Evolutionary conservation across 2,113 vertebrate species (phyloP), one percentile per base, ranked within the genome.

Genomic region (Paraplagusia blochii): DNA sequence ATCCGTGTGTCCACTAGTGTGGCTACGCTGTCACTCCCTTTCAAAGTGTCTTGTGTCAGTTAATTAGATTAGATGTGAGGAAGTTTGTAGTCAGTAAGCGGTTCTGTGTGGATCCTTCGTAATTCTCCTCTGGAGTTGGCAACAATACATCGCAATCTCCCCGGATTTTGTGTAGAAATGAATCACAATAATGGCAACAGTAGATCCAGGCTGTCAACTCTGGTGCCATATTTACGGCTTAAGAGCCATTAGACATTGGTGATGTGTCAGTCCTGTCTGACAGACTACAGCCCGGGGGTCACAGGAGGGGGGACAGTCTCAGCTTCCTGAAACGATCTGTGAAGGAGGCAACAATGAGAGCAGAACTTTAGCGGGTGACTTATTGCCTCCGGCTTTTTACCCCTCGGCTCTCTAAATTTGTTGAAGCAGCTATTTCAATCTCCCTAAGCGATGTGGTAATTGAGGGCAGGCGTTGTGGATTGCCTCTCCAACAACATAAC

Each of bases 211-310:
- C 76, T 76, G 84, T 83, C 81, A 79, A 67, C 66, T 81, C 71
- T 5, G 33, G 33, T 63, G 74, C 74, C 60, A 62, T 85, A 82
- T 86, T 89, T 85, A 86, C 74, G 67, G 77, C 77, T 79, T 76
- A 69, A 68, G 65, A 74, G 68, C 69, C 74, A 83, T 84, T 87
- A 85, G 66, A 72, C 79, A 74, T 83, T 80, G 82, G 80, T 82
- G 74, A 76, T 79, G 54, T 83, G 72, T 86, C 80, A 82, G 60
- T 75, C 64, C 65, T 56, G 61, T 52, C 66, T 82, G 78, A 87
- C 77, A 72, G 72, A 83, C 73, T 76, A 73, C 74, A 67, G 75
- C 70, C 81, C 66, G 57, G 35, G 35, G 66, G 82, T 81, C 73
- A 70, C 57, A 49, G 34, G 45, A 79, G 63, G 60, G 60, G 71